These are phyloP conservation scores for Apis mellifera DNA, from an alignment of 1,140 invertebrate species.

Conservation along the genomic window DNA sequence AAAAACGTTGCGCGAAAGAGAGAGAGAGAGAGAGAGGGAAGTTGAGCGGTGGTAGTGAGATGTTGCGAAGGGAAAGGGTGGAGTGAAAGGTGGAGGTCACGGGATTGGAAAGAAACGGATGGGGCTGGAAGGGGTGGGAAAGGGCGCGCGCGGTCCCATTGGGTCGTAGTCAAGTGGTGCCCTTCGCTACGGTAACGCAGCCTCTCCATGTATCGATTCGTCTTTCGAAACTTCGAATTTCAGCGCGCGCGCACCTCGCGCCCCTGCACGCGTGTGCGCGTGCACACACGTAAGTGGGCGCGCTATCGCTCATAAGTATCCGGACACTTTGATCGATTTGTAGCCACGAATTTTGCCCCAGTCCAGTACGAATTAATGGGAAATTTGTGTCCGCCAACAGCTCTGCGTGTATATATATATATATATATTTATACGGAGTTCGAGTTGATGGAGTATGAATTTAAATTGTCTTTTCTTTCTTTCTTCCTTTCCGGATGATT, in stretches of 20 bases:
- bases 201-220: conserved; percentile 71
- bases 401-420: neutral
- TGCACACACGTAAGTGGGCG: neutral
- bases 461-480: neutral
- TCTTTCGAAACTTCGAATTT: conserved; percentile 71
- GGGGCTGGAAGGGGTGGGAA: conserved; percentile 18
- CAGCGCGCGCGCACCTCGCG: conserved; percentile 38
- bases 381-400: neutral
- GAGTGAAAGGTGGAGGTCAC: neutral
- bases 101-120: conserved; percentile 14
- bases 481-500: no score
- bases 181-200: conserved; percentile 61
- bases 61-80: conserved; percentile 12
- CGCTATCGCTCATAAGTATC: neutral
- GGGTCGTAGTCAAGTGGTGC: conserved; percentile 64
- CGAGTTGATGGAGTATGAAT: neutral
- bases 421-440: neutral
- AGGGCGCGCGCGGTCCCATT: conserved; percentile 52
- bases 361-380: neutral
- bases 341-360: neutral
- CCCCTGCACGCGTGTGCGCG: neutral
- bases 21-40: neutral
- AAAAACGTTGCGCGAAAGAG: neutral
- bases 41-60: no score
- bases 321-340: neutral